phyloP scores from a whole-genome alignment of 2,113 vertebrate genomes.

The Triplophysa rosa region DNA sequence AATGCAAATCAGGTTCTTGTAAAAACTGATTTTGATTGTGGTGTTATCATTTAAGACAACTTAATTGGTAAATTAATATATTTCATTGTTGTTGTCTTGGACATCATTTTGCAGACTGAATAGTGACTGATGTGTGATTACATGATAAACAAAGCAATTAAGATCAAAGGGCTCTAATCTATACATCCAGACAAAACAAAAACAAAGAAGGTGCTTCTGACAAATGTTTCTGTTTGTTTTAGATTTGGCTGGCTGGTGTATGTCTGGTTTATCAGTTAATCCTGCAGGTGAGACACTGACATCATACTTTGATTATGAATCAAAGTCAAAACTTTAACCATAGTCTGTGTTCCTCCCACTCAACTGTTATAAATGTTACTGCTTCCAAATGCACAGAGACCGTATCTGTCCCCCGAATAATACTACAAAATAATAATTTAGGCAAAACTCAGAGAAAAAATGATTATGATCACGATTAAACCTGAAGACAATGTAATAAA shows the following conservation, averaged over 20 bases:
- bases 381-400: too few relatives aligned
- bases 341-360: too few relatives aligned
- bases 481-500: too few relatives aligned
- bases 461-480: too few relatives aligned
- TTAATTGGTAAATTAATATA: not conserved
- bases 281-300: too few relatives aligned
- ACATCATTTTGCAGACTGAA: not conserved
- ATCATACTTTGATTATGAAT: too few relatives aligned
- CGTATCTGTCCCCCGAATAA: too few relatives aligned
- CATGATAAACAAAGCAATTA: not conserved
- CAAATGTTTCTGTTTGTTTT: not conserved
- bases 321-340: too few relatives aligned
- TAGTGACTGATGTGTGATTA: slow-evolving; percentile 24
- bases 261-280: too few relatives aligned
- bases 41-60: not conserved
- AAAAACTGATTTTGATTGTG: not conserved
- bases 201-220: not conserved
- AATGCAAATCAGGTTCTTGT: not conserved
- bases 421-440: too few relatives aligned
- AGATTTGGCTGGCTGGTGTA: not conserved
- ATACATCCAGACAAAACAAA: slow-evolving; percentile 5
- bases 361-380: too few relatives aligned
- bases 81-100: not conserved
- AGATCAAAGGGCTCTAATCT: not conserved
- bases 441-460: too few relatives aligned